These are phyloP conservation scores for Parelbella ahira DNA, from an alignment of 2,888 invertebrate species.

Conservation along the genomic window DNA sequence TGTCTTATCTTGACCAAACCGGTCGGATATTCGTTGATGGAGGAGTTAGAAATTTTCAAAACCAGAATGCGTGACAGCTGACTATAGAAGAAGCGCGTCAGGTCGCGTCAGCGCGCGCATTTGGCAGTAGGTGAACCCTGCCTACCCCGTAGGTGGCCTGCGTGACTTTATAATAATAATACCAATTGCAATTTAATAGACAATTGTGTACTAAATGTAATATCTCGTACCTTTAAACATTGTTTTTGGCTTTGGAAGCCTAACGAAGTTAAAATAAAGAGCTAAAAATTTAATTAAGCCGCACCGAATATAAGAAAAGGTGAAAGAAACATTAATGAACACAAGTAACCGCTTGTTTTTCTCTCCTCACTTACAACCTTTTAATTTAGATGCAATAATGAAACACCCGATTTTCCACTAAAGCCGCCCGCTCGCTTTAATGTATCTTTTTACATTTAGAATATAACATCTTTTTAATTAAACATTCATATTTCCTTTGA, in stretches of 20 bases:
- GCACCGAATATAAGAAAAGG: constrained; percentile 16
- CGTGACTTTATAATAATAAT: no score
- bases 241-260: not conserved
- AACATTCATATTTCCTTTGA: constrained; percentile 33
- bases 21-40: no score
- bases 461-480: constrained; percentile 46
- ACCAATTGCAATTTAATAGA: no score
- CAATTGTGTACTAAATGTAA: no score
- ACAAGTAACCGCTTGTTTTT: constrained; percentile 25
- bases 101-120: no score
- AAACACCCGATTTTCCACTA: constrained; percentile 43
- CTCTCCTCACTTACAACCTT: constrained; percentile 31
- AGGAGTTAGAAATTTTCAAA: no score
- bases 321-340: constrained; percentile 21
- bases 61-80: no score
- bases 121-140: no score
- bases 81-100: no score
- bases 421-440: constrained; percentile 41
- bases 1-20: no score
- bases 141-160: no score
- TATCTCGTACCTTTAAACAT: no score
- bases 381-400: constrained; percentile 39
- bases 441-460: constrained; percentile 38
- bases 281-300: constrained; percentile 23
- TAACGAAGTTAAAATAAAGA: constrained; percentile 19